Evolutionary conservation across 2,888 invertebrate genomes (phyloP), one percentile per base, ranked within the genome.

Genomic region (Phengaris arion): DNA sequence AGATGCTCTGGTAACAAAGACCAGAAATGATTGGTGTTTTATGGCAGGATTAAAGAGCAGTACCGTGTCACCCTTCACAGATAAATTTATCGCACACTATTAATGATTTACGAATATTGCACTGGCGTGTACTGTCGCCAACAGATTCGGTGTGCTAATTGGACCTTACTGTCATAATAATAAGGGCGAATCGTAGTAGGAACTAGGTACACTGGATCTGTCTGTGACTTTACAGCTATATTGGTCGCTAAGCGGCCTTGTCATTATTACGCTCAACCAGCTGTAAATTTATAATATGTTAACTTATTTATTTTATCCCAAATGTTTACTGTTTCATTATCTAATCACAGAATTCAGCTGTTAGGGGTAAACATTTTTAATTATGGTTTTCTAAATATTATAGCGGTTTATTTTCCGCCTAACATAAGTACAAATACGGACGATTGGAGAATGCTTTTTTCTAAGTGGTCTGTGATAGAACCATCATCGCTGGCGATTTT

Each of bases 31-130:
- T 64, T 64, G 12, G 22, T 35, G 64, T 35, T 64, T 64, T 45
- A 64, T 45, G 45, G 64, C 35, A 35, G 64, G 6, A 64, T 64
- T 13, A 7, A 64, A 64, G 64, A 64, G 64, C 64, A 64, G 35
- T 64, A 5, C 35, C 64, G 64, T 64, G 64, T 64, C 35, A 45
- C 12, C 35, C 35, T 35, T 64, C 59, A 64, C 64, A 64, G 12
- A 64, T 64, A 64, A 64, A 64, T 64, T 22, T 64, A 64, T 64
- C 6, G 35, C 35, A 0, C 35, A 64, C 64, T 45, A 59, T 9
- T 35, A 12, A 12, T 64, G 64, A 64, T 64, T 64, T 45, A 64
- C 64, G 64, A 64, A 45, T 45, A 64, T 64, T 64, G 35, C 64
- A 64, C 6, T 64, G 64, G 52, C 52, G 12, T 52, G 52, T 52